Evolutionary conservation across 1,140 invertebrate species (phyloP), one percentile per base, ranked within the genome.

Genomic region (Potamilus streckersoni): DNA sequence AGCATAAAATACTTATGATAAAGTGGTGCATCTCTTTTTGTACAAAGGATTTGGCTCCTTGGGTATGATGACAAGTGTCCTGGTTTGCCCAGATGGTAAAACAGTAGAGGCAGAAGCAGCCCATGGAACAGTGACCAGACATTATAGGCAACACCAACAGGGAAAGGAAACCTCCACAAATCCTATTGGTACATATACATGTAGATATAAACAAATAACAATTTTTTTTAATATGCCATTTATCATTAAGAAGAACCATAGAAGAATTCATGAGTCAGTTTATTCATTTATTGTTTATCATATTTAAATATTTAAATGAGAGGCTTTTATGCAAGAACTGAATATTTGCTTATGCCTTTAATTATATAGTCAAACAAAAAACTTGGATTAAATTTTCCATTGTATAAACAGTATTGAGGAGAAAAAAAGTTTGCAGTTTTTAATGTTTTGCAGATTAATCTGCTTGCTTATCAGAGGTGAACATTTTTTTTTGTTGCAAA

Each of bases 151-250:
- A 86, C 94, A 98, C 88, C 97, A 99, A 86, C 94, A 97, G 91
- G 96, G 96, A 66, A 96, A 98, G 89, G 97, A 98, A 91, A 99
- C 97, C 2, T 98, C 97, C 2, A 99, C 97, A 19, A 99, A 99
- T 91, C 95, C 97, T 0, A 98, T 99, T 85, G 96, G 92, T 93
- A 86, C 72, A 83, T 76, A 15, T 16, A 67, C 60, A n/a, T 57
- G 13, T 57, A 49, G 19, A 62, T 31, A 31, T 31, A 31, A 62
- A 62, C 8, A 62, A n/a, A 61, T 8, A 11, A 49, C 38, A 49
- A 11, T 49, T 49, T 49, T 49, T 49, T 6, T 6, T 4, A 49
- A 49, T 49, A 49, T 11, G 64, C 27, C 20, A 19, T 17, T 5
- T 71, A 62, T 62, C 60, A 62, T 62, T 62, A 11, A 14, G 19